A percentile compares a stretch with the other conserved stretches of the same genome.
Conservation (phyloP, 2,888 invertebrate genomes). For the Tenodera sinensis region DNA sequence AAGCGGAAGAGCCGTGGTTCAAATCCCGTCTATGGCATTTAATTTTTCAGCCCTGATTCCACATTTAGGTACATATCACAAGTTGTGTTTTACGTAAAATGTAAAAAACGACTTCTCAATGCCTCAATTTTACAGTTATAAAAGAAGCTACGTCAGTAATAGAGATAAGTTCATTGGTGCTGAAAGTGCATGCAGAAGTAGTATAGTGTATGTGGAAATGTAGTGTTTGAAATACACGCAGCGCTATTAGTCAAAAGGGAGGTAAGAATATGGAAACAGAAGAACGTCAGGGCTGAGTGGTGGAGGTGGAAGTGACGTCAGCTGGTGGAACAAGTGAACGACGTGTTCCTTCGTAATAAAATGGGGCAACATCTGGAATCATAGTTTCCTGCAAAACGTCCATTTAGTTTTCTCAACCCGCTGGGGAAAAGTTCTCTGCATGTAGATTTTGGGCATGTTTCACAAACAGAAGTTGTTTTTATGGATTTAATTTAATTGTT, state of each 20-base stretch:
- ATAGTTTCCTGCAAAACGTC: not conserved
- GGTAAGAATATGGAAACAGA: not conserved
- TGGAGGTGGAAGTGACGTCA: not conserved
- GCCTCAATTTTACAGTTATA: no score
- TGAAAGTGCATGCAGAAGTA: not conserved
- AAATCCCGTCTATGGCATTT: no score
- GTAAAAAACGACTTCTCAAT: no score
- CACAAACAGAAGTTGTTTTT: no score
- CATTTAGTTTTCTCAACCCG: not conserved
- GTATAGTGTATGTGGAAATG: not conserved
- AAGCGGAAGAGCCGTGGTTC: no score
- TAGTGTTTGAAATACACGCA: not conserved
- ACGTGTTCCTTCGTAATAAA: not conserved
- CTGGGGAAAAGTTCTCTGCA: not conserved
- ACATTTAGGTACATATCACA: no score
- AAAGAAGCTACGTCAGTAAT: no score
- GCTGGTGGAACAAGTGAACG: not conserved
- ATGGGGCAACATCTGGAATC: not conserved
- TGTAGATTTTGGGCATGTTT: not conserved
- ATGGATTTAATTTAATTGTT: no score
- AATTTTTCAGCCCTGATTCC: no score
- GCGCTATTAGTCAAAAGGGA: not conserved
- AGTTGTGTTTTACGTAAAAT: no score
- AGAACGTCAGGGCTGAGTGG: not conserved
- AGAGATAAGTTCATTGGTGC: no score